Percentiles rank a stretch among this genome's conserved stretches.
Evolutionary conservation across 1,140 invertebrate genomes (phyloP).

Genomic region (Sitophilus oryzae): DNA sequence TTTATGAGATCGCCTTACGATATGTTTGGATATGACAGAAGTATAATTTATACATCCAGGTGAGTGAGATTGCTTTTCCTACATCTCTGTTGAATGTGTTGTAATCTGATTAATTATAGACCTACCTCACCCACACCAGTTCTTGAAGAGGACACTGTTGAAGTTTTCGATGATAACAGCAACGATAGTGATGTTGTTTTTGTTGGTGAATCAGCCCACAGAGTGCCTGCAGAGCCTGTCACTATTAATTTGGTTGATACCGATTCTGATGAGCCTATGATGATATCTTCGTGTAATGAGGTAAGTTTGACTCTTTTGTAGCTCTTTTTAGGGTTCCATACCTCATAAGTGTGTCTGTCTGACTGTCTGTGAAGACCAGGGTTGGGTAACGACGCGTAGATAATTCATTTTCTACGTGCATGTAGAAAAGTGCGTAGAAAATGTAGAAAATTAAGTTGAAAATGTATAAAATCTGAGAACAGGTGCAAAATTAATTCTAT

Average conservation of each 20-base stretch:
- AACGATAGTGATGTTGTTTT: conserved; percentile 39
- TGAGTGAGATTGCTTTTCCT: background rate
- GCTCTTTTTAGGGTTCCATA: background rate
- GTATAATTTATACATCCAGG: conserved; percentile 43
- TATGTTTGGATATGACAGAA: conserved; percentile 67
- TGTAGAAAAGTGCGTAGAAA: too few species aligned
- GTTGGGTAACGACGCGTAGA: too few species aligned
- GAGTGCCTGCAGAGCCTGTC: conserved; percentile 32
- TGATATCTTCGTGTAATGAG: conserved; percentile 19
- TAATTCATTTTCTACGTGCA: too few species aligned
- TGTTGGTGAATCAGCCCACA: conserved; percentile 20
- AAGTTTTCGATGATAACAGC: conserved; percentile 26
- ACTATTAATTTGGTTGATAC: conserved; percentile 33
- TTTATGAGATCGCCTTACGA: conserved; percentile 83
- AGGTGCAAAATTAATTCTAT: too few species aligned
- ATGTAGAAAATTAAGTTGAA: too few species aligned
- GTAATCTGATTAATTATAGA: conserved; percentile 6
- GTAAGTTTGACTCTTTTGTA: background rate
- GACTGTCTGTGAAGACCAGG: too few species aligned
- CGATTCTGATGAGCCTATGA: conserved; percentile 33
- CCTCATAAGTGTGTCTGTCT: too few species aligned
- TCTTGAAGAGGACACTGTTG: conserved; percentile 22
- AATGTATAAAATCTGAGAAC: too few species aligned
- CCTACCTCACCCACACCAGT: conserved; percentile 23
- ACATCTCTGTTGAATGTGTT: background rate